Evolutionary conservation across 2,888 invertebrate species (phyloP).

Genomic region (Drosophila atripex): DNA sequence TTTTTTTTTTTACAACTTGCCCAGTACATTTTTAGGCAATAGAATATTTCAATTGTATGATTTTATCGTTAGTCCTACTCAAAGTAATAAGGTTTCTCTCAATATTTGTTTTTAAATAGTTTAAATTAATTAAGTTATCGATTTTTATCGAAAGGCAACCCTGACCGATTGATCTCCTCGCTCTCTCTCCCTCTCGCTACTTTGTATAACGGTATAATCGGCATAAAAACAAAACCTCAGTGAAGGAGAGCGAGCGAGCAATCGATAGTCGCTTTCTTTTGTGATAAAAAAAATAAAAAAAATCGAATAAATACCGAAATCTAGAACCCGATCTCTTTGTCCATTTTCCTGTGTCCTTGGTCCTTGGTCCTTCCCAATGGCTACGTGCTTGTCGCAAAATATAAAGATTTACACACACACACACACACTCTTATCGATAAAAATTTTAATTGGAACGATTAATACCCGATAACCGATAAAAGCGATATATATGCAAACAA

Average conservation of each 20-base stretch:
- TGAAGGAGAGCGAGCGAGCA: slow-evolving; percentile 20
- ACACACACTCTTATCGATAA: slow-evolving; percentile 27
- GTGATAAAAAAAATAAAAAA: slow-evolving; percentile 31
- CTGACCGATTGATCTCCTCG: slow-evolving; percentile 1
- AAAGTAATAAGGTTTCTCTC: slow-evolving; percentile 2
- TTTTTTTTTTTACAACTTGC: not conserved
- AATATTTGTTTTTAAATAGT: not conserved
- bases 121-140: not conserved
- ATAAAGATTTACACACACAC: slow-evolving; percentile 17
- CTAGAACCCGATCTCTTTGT: slow-evolving; percentile 16
- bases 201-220: slow-evolving; percentile 24
- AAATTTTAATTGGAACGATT: slow-evolving; percentile 33
- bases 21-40: too few relatives aligned
- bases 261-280: slow-evolving; percentile 40
- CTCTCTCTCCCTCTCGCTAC: slow-evolving; percentile 10
- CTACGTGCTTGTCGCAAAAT: slow-evolving; percentile 10
- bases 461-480: slow-evolving; percentile 29
- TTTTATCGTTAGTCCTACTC: not conserved
- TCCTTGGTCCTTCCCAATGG: slow-evolving; percentile 6
- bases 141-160: not conserved
- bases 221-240: slow-evolving; percentile 3
- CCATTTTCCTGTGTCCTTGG: not conserved
- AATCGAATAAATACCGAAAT: slow-evolving; percentile 17
- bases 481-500: slow-evolving; percentile 33
- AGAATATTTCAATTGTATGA: too few relatives aligned